Evolutionary conservation across 1,140 invertebrate genomes (phyloP).

Genomic region (Druon quercuslanigerum): DNA sequence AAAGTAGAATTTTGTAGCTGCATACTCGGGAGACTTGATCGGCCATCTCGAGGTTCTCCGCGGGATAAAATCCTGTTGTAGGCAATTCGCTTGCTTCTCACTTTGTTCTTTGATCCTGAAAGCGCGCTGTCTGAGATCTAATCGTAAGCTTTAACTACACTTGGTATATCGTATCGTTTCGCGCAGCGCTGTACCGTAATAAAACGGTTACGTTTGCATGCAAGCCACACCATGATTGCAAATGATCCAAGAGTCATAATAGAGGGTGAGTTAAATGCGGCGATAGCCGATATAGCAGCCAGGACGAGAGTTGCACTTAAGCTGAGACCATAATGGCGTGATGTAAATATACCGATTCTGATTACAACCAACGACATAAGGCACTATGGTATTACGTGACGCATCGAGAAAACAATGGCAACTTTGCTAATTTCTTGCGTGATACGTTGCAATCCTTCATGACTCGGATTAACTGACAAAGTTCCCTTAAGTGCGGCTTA

Average conservation of each 20-base stretch:
- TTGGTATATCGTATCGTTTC: conserved; percentile 4
- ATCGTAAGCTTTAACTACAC: conserved; percentile 16
- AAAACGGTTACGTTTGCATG: conserved; percentile 13
- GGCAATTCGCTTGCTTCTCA: conserved; percentile 10
- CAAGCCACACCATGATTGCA: background rate
- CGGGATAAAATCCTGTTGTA: background rate
- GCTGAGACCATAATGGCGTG: conserved; percentile 8
- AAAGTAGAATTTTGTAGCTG: conserved; percentile 17
- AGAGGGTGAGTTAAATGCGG: background rate
- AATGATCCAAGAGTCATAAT: background rate
- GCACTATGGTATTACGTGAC: conserved; percentile 16
- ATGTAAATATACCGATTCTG: conserved; percentile 22
- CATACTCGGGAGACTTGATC: conserved; percentile 10
- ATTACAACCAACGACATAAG: conserved; percentile 18
- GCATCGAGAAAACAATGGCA: conserved; percentile 22
- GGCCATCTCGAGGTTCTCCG: conserved; percentile 21
- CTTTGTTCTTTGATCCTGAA: conserved; percentile 21
- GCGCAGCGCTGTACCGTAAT: background rate
- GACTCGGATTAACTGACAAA: conserved; percentile 16
- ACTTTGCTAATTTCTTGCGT: conserved; percentile 28
- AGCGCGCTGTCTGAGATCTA: conserved; percentile 5
- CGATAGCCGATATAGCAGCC: background rate
- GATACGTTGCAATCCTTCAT: conserved; percentile 11
- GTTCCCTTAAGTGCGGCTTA: conserved; percentile 8
- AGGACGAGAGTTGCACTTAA: conserved; percentile 8